Evolutionary conservation across 2,888 invertebrate species (phyloP).

Genomic region (Dichetophora obliterata): DNA sequence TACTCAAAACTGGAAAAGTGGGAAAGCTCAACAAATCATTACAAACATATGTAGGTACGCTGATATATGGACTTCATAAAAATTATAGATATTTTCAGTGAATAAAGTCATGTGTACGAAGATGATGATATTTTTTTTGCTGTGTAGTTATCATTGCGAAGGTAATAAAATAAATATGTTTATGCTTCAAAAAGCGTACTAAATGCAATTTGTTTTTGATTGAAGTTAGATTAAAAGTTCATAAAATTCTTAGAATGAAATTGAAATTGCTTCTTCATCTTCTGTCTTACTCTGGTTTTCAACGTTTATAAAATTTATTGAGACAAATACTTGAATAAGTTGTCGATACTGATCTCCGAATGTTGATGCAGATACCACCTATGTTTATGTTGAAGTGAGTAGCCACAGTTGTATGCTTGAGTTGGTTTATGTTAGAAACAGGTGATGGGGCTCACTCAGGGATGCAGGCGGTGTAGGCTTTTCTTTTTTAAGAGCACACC

Average conservation of each 20-base stretch:
- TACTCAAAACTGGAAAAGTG: too few species aligned
- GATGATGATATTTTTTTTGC: constrained; percentile 32
- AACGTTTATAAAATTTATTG: background rate
- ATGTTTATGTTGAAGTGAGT: background rate
- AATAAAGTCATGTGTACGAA: background rate
- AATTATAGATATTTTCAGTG: constrained; percentile 39
- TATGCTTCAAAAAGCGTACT: constrained; percentile 35
- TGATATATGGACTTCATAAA: constrained; percentile 42
- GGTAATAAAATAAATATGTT: constrained; percentile 40
- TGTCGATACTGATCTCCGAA: background rate
- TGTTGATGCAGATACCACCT: background rate
- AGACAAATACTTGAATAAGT: background rate
- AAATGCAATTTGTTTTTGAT: constrained; percentile 53
- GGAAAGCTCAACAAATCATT: background rate
- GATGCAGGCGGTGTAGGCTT: background rate
- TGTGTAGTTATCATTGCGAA: constrained; percentile 27
- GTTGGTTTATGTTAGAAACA: background rate
- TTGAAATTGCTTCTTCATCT: constrained; percentile 22
- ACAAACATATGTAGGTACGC: constrained; percentile 4
- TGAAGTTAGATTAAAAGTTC: constrained; percentile 52
- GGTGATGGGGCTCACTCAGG: background rate
- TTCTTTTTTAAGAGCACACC: background rate
- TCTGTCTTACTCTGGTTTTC: background rate
- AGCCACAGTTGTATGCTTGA: background rate
- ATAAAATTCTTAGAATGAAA: constrained; percentile 47